Base-by-base conservation (phyloP, 2,797 vertebrate genomes). In the Karalla daura region DNA sequence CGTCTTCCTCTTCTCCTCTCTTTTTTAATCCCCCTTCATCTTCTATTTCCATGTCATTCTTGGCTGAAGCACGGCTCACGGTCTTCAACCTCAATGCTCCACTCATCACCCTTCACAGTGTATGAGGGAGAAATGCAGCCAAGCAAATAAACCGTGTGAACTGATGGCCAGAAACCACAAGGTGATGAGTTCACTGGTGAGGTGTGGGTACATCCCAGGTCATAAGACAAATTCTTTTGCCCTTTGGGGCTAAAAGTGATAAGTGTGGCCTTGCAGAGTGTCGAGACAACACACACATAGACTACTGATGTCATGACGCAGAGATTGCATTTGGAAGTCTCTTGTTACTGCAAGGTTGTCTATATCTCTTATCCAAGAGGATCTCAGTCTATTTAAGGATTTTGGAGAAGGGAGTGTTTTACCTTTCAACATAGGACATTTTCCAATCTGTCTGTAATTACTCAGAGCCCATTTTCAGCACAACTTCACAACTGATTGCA, bases 161-260 rank as follows among this genome's bases (percentile, higher is more conserved):
- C 62, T 81, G 72, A 79, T 84, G 81, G 75, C 67, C 80, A 74
- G 65, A 76, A 65, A 78, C 64, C 58, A 59, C 44, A 39, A 81
- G 85, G 72, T 64, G 72, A 81, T 70, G 66, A 73, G 79, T 84
- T 86, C 75, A 73, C 74, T 70, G 78, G 63, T 52, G 55, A 78
- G 64, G 41, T 41, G 49, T 54, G 52, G 59, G 72, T 64, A 87
- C 70, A 59, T 52, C 35, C 6, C 20, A 21, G 74, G 71, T 88
- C 83, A 85, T 65, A 58, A 80, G 80, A 74, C 63, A 17, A 69
- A 84, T 84, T 86, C 87, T 71, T 59, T 49, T 33, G 66, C 72
- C 65, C 55, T 71, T 71, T 78, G 73, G 51, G 65, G 74, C 41
- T 54, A 20, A 56, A 62, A 20, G 60, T 53, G 66, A 86, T 70